These are phyloP conservation scores for Pandion haliaetus DNA, from an alignment of 2,113 vertebrate genomes.

Conservation along the genomic window DNA sequence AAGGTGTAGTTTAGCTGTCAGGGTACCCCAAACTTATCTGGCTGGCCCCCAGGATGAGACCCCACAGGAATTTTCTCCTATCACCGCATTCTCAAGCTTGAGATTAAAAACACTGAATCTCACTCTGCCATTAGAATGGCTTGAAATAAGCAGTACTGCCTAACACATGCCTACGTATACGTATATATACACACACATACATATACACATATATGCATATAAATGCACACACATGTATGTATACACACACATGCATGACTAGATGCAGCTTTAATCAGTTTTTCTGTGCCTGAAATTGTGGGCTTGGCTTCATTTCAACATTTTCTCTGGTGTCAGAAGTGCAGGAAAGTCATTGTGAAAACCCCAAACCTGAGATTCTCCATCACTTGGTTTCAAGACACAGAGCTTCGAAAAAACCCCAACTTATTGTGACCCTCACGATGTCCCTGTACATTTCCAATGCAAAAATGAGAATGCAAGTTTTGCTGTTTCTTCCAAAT, in stretches of 20 bases:
- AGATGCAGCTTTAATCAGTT: neutral
- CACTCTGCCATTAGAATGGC: neutral
- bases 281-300: neutral
- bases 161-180: accelerated
- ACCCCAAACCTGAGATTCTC: neutral
- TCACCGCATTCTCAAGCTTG: neutral
- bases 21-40: neutral
- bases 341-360: neutral
- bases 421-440: accelerated
- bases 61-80: neutral
- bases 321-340: neutral
- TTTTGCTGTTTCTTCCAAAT: neutral
- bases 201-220: too few species aligned
- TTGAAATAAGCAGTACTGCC: neutral
- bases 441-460: neutral
- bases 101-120: neutral
- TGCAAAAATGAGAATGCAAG: neutral
- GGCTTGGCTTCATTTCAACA: neutral
- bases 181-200: too few species aligned
- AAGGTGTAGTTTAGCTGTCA: neutral
- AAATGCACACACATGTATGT: neutral
- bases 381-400: accelerated
- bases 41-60: neutral
- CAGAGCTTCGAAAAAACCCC: neutral
- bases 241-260: too few species aligned